Evolutionary conservation across 2,113 vertebrate species (phyloP).

Genomic region (Elanoides forficatus): DNA sequence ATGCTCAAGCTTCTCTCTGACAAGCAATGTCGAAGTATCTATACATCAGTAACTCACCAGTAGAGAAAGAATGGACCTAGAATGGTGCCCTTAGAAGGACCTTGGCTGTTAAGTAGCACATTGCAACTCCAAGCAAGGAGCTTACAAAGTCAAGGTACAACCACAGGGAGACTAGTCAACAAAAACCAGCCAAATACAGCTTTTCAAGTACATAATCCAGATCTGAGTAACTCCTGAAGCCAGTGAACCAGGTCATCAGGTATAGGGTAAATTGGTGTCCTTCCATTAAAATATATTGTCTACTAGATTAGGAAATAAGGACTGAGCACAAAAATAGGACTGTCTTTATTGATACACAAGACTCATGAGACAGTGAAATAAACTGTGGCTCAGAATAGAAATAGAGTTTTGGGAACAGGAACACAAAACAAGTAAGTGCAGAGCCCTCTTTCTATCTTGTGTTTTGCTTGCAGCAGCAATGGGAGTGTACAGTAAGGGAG

Average conservation of each 20-base stretch:
- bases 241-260: not conserved
- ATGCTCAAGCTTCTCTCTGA: not conserved
- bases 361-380: not conserved
- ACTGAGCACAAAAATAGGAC: not conserved
- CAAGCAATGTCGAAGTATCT: not conserved
- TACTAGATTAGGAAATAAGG: not conserved
- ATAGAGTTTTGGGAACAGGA: not conserved
- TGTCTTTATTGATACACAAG: not conserved
- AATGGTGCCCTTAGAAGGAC: not conserved
- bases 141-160: not conserved
- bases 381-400: not conserved
- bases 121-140: not conserved
- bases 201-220: not conserved
- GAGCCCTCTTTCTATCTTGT: fast-evolving
- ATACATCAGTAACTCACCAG: not conserved
- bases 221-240: not conserved
- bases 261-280: not conserved
- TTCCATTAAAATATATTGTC: not conserved
- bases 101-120: not conserved
- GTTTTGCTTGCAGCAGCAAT: not conserved
- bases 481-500: not conserved
- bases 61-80: not conserved
- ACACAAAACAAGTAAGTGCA: fast-evolving
- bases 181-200: not conserved
- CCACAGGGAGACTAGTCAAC: not conserved